A percentile compares a stretch with the other conserved stretches of the same genome.
phyloP scores from a whole-genome alignment of 2,113 vertebrate species.

The Oreochromis aureus region DNA sequence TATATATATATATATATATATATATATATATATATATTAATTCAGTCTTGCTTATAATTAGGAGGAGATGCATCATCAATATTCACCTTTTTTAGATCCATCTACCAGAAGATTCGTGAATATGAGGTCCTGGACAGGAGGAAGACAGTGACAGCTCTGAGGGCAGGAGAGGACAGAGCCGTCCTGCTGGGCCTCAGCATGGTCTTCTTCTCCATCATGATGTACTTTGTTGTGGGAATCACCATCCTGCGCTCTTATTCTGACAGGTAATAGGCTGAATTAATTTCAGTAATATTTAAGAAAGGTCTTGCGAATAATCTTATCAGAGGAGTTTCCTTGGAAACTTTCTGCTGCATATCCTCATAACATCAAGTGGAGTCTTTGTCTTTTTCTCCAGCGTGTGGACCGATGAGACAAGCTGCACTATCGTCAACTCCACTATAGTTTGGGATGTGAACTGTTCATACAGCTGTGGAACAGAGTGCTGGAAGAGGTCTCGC shows the following conservation, averaged over 20 bases:
- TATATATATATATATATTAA: neutral
- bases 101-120: conserved; percentile 91
- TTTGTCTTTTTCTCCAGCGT: conserved; percentile 65
- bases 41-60: neutral
- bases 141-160: conserved; percentile 91
- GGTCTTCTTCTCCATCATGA: conserved; percentile 89
- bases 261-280: conserved; percentile 22
- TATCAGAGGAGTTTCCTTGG: neutral
- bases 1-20: neutral
- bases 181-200: conserved; percentile 89
- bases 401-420: conserved; percentile 86
- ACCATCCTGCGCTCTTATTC: conserved; percentile 87
- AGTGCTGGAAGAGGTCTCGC: conserved; percentile 86
- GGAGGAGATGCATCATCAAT: neutral
- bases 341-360: neutral
- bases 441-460: conserved; percentile 87
- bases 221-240: conserved; percentile 92
- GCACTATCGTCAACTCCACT: conserved; percentile 82
- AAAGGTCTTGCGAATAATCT: neutral
- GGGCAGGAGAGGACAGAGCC: conserved; percentile 90
- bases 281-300: neutral
- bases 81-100: conserved; percentile 72
- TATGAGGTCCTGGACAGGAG: conserved; percentile 90
- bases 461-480: conserved; percentile 86
- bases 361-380: neutral